phyloP scores from a whole-genome alignment of 2,888 invertebrate species.

The Sipha maydis region DNA sequence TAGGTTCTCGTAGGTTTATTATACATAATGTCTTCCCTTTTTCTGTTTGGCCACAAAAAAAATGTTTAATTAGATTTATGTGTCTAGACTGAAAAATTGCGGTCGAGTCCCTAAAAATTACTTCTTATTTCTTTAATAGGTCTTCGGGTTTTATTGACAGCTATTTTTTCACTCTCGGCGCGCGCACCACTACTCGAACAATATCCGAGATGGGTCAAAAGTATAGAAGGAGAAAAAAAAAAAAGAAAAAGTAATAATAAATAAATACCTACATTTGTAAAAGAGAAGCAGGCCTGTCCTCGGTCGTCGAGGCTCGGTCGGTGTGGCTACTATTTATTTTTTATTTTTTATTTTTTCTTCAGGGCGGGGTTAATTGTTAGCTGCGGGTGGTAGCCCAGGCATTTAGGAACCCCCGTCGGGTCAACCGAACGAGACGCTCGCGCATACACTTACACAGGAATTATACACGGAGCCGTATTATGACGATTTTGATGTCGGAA shows the following conservation, averaged over 20 bases:
- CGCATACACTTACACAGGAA: not conserved
- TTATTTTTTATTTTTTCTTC: not conserved
- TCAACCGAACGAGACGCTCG: conserved; percentile 16
- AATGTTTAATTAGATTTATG: conserved; percentile 62
- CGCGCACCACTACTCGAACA: not conserved
- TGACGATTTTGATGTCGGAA: conserved; percentile 32
- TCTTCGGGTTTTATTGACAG: conserved; percentile 60
- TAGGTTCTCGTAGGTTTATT: not conserved
- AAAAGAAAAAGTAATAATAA: conserved; percentile 40
- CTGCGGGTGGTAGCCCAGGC: conserved; percentile 58
- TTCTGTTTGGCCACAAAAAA: conserved; percentile 11
- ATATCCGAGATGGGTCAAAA: conserved; percentile 31
- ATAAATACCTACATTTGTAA: conserved; percentile 59
- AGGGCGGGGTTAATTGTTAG: conserved; percentile 61
- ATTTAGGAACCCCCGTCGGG: conserved; percentile 57
- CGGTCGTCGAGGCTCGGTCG: conserved; percentile 25
- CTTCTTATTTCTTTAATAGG: conserved; percentile 42
- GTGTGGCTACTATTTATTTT: conserved; percentile 55
- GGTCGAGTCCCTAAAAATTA: conserved; percentile 60
- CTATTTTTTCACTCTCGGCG: conserved; percentile 39
- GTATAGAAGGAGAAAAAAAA: not conserved
- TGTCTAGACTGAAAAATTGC: conserved; percentile 61
- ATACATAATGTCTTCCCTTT: conserved; percentile 8
- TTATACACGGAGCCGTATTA: conserved; percentile 1
- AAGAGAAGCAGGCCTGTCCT: conserved; percentile 35